Percentiles rank a stretch among this genome's conserved stretches.
Evolutionary conservation across 1,140 invertebrate genomes (phyloP).

Genomic region (Archegozetes longisetosus): DNA sequence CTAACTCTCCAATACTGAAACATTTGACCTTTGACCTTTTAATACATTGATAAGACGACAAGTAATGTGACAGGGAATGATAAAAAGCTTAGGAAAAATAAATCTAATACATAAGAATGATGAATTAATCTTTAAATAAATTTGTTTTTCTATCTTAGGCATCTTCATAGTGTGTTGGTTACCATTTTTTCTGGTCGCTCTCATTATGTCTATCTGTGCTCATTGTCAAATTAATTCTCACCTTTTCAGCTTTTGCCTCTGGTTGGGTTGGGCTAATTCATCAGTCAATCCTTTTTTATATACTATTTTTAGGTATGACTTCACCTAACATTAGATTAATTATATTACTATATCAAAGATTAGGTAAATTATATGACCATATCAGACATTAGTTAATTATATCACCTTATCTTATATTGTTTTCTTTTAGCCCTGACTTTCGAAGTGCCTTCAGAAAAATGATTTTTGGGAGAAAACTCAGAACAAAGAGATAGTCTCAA

Average conservation of each 20-base stretch:
- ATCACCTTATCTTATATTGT: no score
- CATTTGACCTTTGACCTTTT: no score
- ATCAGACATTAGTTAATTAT: no score
- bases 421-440: slow-evolving; percentile 20
- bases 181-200: slow-evolving; percentile 77
- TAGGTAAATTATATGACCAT: neutral
- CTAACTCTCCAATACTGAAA: no score
- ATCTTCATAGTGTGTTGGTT: slow-evolving; percentile 86
- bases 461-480: neutral
- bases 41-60: no score
- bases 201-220: slow-evolving; percentile 63
- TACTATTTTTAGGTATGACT: slow-evolving; percentile 38
- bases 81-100: no score
- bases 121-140: no score
- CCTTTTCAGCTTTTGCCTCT: slow-evolving; percentile 61
- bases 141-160: slow-evolving; percentile 31
- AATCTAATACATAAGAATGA: no score
- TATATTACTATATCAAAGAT: neutral
- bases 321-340: neutral
- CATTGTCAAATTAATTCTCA: slow-evolving; percentile 53
- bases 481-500: neutral
- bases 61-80: no score
- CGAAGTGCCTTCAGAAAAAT: slow-evolving; percentile 21
- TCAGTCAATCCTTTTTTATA: slow-evolving; percentile 80
- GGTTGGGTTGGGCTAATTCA: slow-evolving; percentile 80